phyloP scores from a whole-genome alignment of 2,113 vertebrate genomes.

The Nerophis ophidion region DNA sequence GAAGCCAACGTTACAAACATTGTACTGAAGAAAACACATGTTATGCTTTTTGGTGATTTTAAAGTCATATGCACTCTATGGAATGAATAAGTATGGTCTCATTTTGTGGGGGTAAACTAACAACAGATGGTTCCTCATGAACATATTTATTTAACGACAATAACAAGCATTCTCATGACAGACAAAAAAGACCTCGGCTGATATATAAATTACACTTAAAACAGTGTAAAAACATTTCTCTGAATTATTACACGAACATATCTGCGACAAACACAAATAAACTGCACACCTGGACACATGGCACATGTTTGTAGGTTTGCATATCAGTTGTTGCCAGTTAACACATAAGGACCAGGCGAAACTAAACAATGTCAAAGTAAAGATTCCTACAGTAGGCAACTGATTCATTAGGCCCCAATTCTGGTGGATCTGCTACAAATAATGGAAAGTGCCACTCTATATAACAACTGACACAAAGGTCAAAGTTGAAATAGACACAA shows the following conservation, averaged over 20 bases:
- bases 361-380: constrained; percentile 2
- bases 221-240: constrained; percentile 50
- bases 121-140: not conserved
- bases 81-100: not conserved
- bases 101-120: not conserved
- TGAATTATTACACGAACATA: constrained; percentile 27
- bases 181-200: constrained; percentile 27
- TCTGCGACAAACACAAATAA: constrained; percentile 22
- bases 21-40: too few relatives aligned
- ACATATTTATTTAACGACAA: constrained; percentile 29
- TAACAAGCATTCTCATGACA: constrained; percentile 14
- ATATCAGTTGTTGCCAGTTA: constrained; percentile 26
- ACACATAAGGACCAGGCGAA: not conserved
- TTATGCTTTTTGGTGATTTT: too few relatives aligned
- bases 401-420: too few relatives aligned
- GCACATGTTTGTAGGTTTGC: constrained; percentile 21
- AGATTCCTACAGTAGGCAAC: too few relatives aligned
- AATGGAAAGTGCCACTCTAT: too few relatives aligned
- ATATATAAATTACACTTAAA: constrained; percentile 58
- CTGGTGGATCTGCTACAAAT: too few relatives aligned
- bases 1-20: too few relatives aligned
- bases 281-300: constrained; percentile 34
- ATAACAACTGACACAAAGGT: too few relatives aligned
- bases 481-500: too few relatives aligned
- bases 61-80: too few relatives aligned